phyloP scores from a whole-genome alignment of 2,888 invertebrate genomes.

The Ormyrus thymus region DNA sequence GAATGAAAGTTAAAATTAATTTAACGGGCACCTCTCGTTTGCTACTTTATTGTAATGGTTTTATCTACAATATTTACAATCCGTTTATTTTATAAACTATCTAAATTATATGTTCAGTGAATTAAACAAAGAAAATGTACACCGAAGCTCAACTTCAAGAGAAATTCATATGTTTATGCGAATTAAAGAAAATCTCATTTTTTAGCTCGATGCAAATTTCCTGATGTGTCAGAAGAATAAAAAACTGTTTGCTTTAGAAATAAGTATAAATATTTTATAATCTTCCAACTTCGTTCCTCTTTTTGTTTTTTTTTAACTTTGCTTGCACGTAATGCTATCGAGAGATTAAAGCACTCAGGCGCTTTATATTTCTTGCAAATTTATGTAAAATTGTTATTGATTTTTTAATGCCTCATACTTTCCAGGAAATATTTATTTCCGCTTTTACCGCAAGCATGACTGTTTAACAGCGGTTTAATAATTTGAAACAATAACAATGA shows the following conservation, averaged over 20 bases:
- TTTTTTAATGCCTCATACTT: not conserved
- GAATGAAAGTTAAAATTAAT: no score
- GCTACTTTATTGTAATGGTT: no score
- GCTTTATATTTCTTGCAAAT: conserved; percentile 19
- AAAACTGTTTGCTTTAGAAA: conserved; percentile 23
- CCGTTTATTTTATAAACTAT: no score
- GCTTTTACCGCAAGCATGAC: not conserved
- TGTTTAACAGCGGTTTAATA: not conserved
- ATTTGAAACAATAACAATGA: not conserved
- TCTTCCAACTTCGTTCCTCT: not conserved
- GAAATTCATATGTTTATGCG: no score
- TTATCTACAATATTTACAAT: no score
- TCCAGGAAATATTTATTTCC: not conserved
- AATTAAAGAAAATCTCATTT: not conserved
- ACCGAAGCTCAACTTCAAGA: no score
- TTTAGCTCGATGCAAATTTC: not conserved
- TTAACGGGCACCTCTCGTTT: no score
- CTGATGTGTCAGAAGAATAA: conserved; percentile 9
- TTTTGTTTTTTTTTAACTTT: not conserved
- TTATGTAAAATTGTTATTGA: conserved; percentile 36
- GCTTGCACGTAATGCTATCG: conserved; percentile 34
- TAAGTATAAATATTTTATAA: conserved; percentile 13
- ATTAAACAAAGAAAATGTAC: no score
- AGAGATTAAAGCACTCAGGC: conserved; percentile 27
- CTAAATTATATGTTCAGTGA: no score